Evolutionary conservation across 37 sponge, comb jelly and placozoan species (phyloP), one percentile per base, ranked within the genome.

Genomic region (Aplysina aerophoba): DNA sequence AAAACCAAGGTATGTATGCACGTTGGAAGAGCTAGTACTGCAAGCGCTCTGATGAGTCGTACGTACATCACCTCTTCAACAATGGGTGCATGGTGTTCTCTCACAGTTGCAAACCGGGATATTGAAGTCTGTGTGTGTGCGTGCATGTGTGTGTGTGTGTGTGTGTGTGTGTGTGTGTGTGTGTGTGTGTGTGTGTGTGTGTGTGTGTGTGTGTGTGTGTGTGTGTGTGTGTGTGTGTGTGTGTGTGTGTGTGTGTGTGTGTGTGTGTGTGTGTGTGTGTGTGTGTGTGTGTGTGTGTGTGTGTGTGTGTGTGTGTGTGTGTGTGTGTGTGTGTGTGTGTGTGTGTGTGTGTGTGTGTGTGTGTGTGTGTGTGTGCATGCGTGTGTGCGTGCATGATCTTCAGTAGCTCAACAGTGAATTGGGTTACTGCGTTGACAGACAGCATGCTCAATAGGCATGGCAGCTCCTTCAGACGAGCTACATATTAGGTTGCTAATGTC

Each of bases 1-100:
- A 95, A 73, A 91, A 88, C 55, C 93, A 93, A 86, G 96, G 93
- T 85, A 73, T 16, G 40, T 14, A 68, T 39, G 71, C 55, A 0
- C 50, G 20, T 66, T 62, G 15, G 14, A 81, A 4, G 19, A 34
- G 68, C 14, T 15, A n/a, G 68, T 50, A 34, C n/a, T 81, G 24
- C 24, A 6, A 6, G 27, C 4, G 64, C 28, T 11, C 4, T 62
- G 28, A 2, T 28, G 28, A 27, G 12, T 62, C 64, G 4, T 62
- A 4, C 28, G 11, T 14, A 58, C 59, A 58, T 15, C 15, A 58
- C 17, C 59, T 20, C 59, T 58, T 58, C 15, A 58, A 58, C 15
- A 20, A 17, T 44, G 80, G 31, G 53, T 79, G 80, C 37, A 41
- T 79, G 80, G 31, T 53, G 37, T 11, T 35, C 28, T 69, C 16